Conservation (phyloP, 2,113 vertebrate genomes). For the Lota lota region DNA sequence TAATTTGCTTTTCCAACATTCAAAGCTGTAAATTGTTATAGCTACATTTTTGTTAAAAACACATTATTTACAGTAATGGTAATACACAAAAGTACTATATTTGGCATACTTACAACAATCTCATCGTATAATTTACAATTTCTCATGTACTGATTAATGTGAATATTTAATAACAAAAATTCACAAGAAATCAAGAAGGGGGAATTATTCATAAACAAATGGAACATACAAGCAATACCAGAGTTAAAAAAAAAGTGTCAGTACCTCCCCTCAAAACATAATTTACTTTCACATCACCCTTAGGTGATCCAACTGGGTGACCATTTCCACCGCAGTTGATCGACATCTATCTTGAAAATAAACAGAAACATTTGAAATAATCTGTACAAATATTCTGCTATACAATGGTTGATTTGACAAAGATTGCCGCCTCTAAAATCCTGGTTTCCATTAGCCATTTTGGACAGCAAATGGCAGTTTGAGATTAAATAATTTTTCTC, state of each 20-base stretch:
- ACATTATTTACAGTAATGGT: conserved; percentile 96
- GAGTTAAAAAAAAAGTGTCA: conserved; percentile 63
- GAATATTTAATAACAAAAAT: conserved; percentile 68
- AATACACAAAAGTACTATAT: conserved; percentile 97
- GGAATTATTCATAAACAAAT: conserved; percentile 57
- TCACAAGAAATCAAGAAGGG: conserved; percentile 63
- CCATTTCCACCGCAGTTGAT: conserved; percentile 40
- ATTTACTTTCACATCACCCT: too few species aligned
- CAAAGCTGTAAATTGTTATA: conserved; percentile 99
- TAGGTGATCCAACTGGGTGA: background rate
- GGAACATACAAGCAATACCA: conserved; percentile 68
- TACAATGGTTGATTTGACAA: conserved; percentile 56
- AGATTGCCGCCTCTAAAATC: conserved; percentile 20
- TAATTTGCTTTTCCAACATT: conserved; percentile 97
- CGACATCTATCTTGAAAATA: conserved; percentile 49
- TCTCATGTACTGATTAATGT: conserved; percentile 88
- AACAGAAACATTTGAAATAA: conserved; percentile 33
- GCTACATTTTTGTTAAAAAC: conserved; percentile 99
- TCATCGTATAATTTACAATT: conserved; percentile 89
- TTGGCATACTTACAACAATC: conserved; percentile 99
- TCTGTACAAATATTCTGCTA: conserved; percentile 62
- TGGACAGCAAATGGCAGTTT: background rate
- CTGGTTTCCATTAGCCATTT: conserved; percentile 19
- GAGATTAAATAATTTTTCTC: conserved; percentile 11
- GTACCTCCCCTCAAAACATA: conserved; percentile 30